Base-by-base conservation (phyloP, 1,140 invertebrate species). In the Potamilus streckersoni region DNA sequence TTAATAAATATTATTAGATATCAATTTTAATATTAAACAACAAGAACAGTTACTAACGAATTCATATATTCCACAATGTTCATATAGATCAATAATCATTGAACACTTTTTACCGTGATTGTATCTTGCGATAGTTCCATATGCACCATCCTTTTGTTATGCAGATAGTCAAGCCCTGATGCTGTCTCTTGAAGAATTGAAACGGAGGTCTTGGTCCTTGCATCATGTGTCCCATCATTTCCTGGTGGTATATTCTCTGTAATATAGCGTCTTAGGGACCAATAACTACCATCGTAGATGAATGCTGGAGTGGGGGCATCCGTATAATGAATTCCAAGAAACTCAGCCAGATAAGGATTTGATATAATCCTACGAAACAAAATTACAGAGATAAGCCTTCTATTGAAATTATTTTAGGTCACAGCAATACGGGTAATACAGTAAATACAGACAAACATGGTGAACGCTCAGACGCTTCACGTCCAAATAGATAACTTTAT, bases 51-150 rank as follows among this genome's bases (percentile, higher is more conserved):
- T 0, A 49, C 6, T 49, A 6, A 0, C 38, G 6, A 11, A 49
- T 23, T 20, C 11, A 66, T 20, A 13, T 20, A 0, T 17, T 66
- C 8, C 27, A 12, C 8, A 0, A 31, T 66, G 19, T 5, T 31
- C 11, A 65, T 16, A 65, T 16, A 65, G 23, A 16, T 14, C 16
- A n/a, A 68, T 3, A 16, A 19, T n/a, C 1, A 55, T 16, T 55
- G 17, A 2, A 19, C 31, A 38, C 55, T 14, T 58, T 23, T 73
- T 69, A 86, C 84, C 75, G 82, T 83, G 20, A 86, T 69, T 13
- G 83, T 86, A 62, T 86, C 82, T 58, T 82, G 77, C 16, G 81
- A 80, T 5, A 86, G 78, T 66, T 86, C 84, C 82, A 84, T 83
- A 68, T 86, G 84, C 13, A 86, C 83, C 16, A 86, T 70, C 15